phyloP scores from a whole-genome alignment of 2,888 invertebrate genomes.

The Orthonevra nobilis region DNA sequence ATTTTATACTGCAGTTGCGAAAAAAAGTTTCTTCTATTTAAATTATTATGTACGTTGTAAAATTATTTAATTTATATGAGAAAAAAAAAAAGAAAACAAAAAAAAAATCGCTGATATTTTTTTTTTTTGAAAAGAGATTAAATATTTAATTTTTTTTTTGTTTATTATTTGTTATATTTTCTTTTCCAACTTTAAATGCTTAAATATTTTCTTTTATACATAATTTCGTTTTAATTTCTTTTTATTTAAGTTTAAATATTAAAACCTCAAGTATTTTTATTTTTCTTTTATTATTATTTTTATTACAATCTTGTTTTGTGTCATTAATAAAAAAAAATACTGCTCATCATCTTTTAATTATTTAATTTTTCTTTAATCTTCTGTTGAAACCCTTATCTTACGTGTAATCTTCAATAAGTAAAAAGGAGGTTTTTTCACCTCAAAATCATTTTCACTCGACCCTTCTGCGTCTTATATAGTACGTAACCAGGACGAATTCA shows the following conservation, averaged over 20 bases:
- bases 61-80: slow-evolving; percentile 39
- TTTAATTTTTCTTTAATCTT: slow-evolving; percentile 4
- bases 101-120: neutral
- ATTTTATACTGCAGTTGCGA: slow-evolving; percentile 47
- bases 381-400: neutral
- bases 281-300: slow-evolving; percentile 53
- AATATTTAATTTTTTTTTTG: slow-evolving; percentile 16
- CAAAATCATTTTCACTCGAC: no score
- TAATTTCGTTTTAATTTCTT: slow-evolving; percentile 15
- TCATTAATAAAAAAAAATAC: slow-evolving; percentile 64
- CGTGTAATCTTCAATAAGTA: neutral
- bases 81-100: neutral
- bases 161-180: slow-evolving; percentile 25
- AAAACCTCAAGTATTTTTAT: slow-evolving; percentile 32
- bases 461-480: no score
- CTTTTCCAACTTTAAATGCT: neutral
- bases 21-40: slow-evolving; percentile 50
- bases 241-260: slow-evolving; percentile 13
- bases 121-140: slow-evolving; percentile 48
- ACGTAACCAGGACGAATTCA: no score
- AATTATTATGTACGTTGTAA: slow-evolving; percentile 65
- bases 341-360: slow-evolving; percentile 51
- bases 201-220: slow-evolving; percentile 19
- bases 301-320: slow-evolving; percentile 60
- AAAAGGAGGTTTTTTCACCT: no score